Evolutionary conservation across 2,797 vertebrate species (phyloP).

Genomic region (Pyrocephalus nanus): DNA sequence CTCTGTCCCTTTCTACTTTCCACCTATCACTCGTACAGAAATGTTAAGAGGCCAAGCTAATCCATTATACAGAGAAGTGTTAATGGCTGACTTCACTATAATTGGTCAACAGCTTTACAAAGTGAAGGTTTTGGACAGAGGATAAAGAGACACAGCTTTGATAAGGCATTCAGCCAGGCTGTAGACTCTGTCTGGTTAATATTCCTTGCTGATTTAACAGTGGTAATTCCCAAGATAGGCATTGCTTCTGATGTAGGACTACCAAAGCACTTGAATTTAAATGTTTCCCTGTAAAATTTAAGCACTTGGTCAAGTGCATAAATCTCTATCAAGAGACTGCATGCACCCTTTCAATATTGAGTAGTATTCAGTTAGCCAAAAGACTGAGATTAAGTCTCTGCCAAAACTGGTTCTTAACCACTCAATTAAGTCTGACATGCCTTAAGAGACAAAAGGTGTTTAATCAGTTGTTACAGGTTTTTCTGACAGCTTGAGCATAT

Average conservation of each 20-base stretch:
- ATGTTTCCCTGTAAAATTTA: constrained; percentile 67
- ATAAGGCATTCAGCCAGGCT: background rate
- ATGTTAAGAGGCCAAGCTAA: background rate
- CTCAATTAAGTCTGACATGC: constrained; percentile 57
- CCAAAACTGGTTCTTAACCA: constrained; percentile 52
- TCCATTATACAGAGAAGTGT: background rate
- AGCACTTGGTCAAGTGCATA: constrained; percentile 64
- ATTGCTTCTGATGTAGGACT: constrained; percentile 48
- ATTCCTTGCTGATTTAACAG: constrained; percentile 42
- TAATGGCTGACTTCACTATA: background rate
- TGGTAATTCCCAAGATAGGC: constrained; percentile 39
- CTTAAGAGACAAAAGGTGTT: constrained; percentile 50
- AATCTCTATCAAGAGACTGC: constrained; percentile 45
- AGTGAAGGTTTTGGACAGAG: background rate
- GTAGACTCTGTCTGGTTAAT: background rate
- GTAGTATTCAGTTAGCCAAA: constrained; percentile 49
- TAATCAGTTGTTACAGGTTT: constrained; percentile 12
- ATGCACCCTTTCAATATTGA: constrained; percentile 43
- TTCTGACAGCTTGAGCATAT: constrained; percentile 27
- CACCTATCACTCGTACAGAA: background rate
- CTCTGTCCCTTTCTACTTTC: background rate
- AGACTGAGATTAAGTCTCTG: constrained; percentile 55
- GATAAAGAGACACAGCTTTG: background rate
- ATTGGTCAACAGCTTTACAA: background rate
- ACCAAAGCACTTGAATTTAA: constrained; percentile 66